phyloP scores from a whole-genome alignment of 1,140 invertebrate genomes.

The Aphaenogaster ashmeadi region DNA sequence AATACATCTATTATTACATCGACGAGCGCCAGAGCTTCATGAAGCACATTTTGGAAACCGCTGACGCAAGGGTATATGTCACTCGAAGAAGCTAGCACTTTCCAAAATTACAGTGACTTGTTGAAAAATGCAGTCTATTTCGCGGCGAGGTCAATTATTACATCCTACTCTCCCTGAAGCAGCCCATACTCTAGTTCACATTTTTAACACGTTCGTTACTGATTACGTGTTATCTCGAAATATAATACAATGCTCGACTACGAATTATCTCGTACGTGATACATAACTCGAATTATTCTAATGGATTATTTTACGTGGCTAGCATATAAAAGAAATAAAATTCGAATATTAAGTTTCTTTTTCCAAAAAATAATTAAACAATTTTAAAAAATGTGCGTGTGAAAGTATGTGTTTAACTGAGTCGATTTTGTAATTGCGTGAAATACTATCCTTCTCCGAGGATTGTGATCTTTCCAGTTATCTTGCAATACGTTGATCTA shows the following conservation, averaged over 20 bases:
- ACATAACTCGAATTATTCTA: slow-evolving; percentile 1
- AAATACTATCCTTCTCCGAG: not conserved
- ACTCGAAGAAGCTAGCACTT: slow-evolving; percentile 24
- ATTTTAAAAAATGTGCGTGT: not conserved
- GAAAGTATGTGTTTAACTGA: not conserved
- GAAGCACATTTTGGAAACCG: not conserved
- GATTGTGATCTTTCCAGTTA: not conserved
- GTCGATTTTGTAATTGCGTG: not conserved
- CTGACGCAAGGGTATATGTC: not conserved
- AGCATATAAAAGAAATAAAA: not conserved
- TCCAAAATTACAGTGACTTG: slow-evolving; percentile 20
- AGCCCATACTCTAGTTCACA: not conserved
- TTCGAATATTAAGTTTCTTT: not conserved
- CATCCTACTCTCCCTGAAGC: not conserved
- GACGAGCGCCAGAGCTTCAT: not conserved
- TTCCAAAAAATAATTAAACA: not conserved
- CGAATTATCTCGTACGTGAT: not conserved
- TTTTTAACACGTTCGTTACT: slow-evolving; percentile 1
- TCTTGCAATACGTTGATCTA: not conserved
- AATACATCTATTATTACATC: slow-evolving; percentile 3
- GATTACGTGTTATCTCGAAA: slow-evolving; percentile 23
- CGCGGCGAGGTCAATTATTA: not conserved
- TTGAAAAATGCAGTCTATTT: slow-evolving; percentile 47
- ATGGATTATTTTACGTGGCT: slow-evolving; percentile 7
- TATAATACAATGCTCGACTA: not conserved